phyloP scores from a whole-genome alignment of 2,797 vertebrate genomes.

The Discoglossus pictus region DNA sequence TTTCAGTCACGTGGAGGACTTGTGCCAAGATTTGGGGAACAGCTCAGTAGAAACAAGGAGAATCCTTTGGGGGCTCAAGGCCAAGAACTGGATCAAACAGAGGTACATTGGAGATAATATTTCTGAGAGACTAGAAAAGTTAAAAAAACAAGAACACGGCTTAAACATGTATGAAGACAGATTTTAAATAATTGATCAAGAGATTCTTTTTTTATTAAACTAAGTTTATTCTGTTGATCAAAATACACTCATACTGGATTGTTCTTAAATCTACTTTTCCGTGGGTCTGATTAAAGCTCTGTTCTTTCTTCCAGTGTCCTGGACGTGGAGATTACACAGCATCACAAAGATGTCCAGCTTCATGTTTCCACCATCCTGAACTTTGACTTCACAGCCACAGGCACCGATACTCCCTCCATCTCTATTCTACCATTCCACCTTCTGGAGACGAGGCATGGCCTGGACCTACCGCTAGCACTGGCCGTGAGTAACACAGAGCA shows the following conservation, averaged over 20 bases:
- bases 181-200: no score
- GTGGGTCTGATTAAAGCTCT: no score
- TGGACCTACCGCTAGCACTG: slow-evolving; percentile 64
- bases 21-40: slow-evolving; percentile 62
- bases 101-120: no score
- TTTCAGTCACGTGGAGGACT: slow-evolving; percentile 4
- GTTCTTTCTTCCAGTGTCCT: background rate
- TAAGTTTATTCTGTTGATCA: no score
- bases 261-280: no score
- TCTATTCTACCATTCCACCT: slow-evolving; percentile 67
- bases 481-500: slow-evolving; percentile 63
- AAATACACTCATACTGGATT: no score
- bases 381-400: slow-evolving; percentile 51
- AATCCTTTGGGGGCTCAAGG: slow-evolving; percentile 57
- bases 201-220: no score
- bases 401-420: slow-evolving; percentile 53
- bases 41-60: slow-evolving; percentile 50
- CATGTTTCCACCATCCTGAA: slow-evolving; percentile 64
- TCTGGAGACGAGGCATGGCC: slow-evolving; percentile 55
- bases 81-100: slow-evolving; percentile 51
- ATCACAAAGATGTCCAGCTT: slow-evolving; percentile 68
- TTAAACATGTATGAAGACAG: no score
- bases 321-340: slow-evolving; percentile 72
- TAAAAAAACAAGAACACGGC: no score
- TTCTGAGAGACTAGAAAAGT: no score